Percentiles rank a stretch among this genome's conserved stretches.
phyloP scores from a whole-genome alignment of 1,140 invertebrate genomes.

The Whitmania pigra region DNA sequence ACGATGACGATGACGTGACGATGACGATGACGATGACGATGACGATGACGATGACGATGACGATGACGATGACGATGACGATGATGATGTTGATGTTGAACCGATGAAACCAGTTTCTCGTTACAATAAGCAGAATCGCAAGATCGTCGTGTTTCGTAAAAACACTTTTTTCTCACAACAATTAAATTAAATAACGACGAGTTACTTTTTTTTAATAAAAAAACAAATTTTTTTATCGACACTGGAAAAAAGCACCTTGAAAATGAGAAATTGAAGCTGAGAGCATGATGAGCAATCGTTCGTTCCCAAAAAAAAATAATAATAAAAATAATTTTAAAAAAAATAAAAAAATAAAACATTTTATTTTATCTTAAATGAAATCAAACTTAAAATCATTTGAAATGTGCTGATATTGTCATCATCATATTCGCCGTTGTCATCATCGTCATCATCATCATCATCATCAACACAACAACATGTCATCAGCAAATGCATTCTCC shows the following conservation, averaged over 20 bases:
- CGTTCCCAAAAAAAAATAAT: not conserved
- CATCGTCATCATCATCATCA: too few species aligned
- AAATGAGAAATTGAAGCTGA: too few species aligned
- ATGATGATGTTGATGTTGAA: constrained; percentile 1
- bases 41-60: not conserved
- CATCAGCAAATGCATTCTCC: too few species aligned
- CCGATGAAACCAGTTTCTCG: not conserved
- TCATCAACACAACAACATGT: too few species aligned
- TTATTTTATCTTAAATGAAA: too few species aligned
- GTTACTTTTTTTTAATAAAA: too few species aligned
- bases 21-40: not conserved
- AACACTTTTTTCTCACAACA: not conserved
- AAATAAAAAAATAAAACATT: too few species aligned
- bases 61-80: not conserved
- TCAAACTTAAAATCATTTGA: not conserved
- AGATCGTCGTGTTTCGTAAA: not conserved
- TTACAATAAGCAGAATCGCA: not conserved
- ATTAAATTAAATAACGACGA: too few species aligned
- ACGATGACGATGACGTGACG: not conserved
- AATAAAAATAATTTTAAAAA: not conserved
- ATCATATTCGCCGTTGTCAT: too few species aligned
- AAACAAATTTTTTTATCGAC: too few species aligned
- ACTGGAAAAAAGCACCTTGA: too few species aligned
- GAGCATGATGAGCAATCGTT: not conserved
- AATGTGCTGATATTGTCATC: too few species aligned